Evolutionary conservation across 2,888 invertebrate genomes (phyloP), one percentile per base, ranked within the genome.

Genomic region (Drosophila barbarae): DNA sequence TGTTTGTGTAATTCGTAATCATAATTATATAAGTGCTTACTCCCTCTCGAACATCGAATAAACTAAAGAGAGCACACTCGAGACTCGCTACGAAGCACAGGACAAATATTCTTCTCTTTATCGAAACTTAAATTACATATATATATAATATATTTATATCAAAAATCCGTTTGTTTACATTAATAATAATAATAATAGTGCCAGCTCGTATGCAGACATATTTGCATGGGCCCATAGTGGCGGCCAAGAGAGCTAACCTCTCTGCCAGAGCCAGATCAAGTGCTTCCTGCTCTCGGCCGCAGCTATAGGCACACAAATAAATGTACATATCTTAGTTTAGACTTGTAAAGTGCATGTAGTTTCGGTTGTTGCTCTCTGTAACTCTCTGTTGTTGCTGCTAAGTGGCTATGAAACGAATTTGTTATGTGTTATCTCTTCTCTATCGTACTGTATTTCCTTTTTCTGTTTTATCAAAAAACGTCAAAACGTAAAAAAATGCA

Each of bases 401-500:
- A 38, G 38, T 44, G 15, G 44, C 28, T 36, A 51, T 60, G 38
- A 69, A 60, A 64, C 52, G 41, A 56, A 51, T 35, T 26, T 55
- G 30, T 30, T 50, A 21, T 30, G 61, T 10, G 12, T 15, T 63
- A 63, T 44, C 15, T 44, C 26, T 8, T 23, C 18, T 66, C 26
- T 63, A 35, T 56, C 49, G 30, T 53, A 30, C 35, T 55, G 55
- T 36, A 23, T 51, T 49, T n/a, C 32, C 54, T 38, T 51, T 42
- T 53, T 47, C 21, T 39, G 42, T 55, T 52, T 73, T 63, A 35
- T 69, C 65, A 68, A 79, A 73, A 73, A 66, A 71, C 57, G 64
- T 80, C 69, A 78, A 57, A 64, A 64, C 55, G 55, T 69, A 69
- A 68, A 68, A 78, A 79, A 79, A 79, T 79, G 78, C 78, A 75